Evolutionary conservation across 2,888 invertebrate species (phyloP).

Genomic region (Nomada lathburiana): DNA sequence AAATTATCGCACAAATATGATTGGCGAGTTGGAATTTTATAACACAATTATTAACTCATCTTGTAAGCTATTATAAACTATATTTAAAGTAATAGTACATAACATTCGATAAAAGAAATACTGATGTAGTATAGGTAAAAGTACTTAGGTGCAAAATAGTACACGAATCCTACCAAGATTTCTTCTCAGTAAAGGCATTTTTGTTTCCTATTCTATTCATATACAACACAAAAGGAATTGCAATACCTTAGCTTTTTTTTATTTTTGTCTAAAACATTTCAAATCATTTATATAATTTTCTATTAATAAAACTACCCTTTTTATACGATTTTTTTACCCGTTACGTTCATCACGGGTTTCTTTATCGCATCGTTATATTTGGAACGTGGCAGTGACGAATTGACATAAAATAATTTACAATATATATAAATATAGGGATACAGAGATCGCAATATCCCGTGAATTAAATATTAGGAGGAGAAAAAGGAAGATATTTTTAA

Average conservation of each 20-base stretch:
- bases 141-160: constrained; percentile 26
- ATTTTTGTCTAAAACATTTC: background rate
- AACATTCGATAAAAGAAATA: constrained; percentile 40
- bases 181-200: constrained; percentile 9
- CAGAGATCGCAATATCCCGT: constrained; percentile 16
- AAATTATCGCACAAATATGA: constrained; percentile 38
- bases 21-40: constrained; percentile 3
- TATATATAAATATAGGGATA: constrained; percentile 10
- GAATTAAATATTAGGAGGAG: background rate
- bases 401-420: constrained; percentile 10
- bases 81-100: constrained; percentile 31
- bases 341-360: background rate
- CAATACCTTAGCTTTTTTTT: background rate
- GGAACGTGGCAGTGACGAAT: constrained; percentile 55
- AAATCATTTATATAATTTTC: background rate
- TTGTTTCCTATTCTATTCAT: background rate
- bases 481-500: constrained; percentile 7
- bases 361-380: constrained; percentile 8
- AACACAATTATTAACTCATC: background rate
- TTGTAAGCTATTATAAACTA: constrained; percentile 27
- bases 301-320: background rate
- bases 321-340: background rate
- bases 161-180: background rate
- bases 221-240: background rate
- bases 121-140: constrained; percentile 37